phyloP scores from a whole-genome alignment of 2,888 invertebrate genomes.

The Pterostichus niger region DNA sequence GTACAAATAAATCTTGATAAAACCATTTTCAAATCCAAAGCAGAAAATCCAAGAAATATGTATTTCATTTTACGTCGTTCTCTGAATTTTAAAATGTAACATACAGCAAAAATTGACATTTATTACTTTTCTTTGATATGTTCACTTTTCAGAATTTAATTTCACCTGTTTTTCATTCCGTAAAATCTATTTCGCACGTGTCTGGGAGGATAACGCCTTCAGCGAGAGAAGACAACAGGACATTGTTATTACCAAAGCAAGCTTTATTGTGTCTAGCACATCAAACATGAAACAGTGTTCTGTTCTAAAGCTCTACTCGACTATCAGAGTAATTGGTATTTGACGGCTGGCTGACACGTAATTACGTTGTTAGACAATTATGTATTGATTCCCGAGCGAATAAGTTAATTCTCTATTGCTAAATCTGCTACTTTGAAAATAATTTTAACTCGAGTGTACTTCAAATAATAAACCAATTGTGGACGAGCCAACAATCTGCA shows the following conservation, averaged over 20 bases:
- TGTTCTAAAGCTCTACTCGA: neutral
- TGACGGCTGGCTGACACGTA: neutral
- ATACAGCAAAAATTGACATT: neutral
- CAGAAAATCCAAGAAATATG: conserved; percentile 15
- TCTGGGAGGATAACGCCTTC: no score
- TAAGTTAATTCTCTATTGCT: no score
- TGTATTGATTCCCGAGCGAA: neutral
- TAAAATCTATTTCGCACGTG: neutral
- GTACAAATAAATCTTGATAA: neutral
- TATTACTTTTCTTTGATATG: neutral
- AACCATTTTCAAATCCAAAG: neutral
- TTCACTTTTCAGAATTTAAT: neutral
- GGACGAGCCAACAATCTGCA: no score
- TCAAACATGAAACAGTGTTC: neutral
- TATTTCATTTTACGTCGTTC: conserved; percentile 1
- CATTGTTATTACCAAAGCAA: neutral
- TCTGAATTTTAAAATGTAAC: neutral
- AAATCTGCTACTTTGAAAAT: no score
- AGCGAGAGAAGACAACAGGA: neutral
- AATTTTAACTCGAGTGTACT: no score
- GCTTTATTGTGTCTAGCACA: neutral
- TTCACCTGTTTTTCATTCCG: neutral
- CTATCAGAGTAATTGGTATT: neutral
- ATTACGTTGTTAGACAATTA: neutral
- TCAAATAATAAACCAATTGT: no score